Percentiles rank a stretch among this genome's conserved stretches.
Conservation (phyloP, 1,140 invertebrate species). For the Odontomachus brunneus region DNA sequence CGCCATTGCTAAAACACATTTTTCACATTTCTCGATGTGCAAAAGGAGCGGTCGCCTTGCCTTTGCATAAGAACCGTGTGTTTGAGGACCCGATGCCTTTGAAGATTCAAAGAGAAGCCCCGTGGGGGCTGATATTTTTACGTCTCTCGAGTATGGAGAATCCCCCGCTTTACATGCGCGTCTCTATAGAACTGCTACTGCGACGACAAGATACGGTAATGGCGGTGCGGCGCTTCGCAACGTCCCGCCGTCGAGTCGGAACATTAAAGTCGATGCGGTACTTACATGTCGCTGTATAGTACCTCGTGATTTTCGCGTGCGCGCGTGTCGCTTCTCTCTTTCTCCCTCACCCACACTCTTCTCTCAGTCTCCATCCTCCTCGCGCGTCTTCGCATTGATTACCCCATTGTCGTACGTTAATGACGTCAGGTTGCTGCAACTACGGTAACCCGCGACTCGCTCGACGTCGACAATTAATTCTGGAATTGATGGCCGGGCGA, state of each 20-base stretch:
- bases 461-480: constrained; percentile 55
- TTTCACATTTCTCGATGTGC: constrained; percentile 7
- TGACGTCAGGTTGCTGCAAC: constrained; percentile 56
- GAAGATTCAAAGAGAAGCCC: constrained; percentile 3
- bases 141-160: constrained; percentile 2
- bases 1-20: constrained; percentile 43
- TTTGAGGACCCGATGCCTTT: constrained; percentile 26
- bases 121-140: constrained; percentile 16
- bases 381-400: constrained; percentile 42
- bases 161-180: constrained; percentile 1
- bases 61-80: background rate
- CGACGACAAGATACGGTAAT: background rate
- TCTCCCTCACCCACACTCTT: constrained; percentile 9
- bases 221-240: constrained; percentile 11
- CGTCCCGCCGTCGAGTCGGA: background rate
- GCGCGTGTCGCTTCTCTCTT: background rate
- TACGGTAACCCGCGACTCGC: constrained; percentile 47
- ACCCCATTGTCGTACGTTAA: constrained; percentile 41
- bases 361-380: background rate
- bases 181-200: constrained; percentile 40
- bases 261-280: background rate
- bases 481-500: constrained; percentile 35
- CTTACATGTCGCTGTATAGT: constrained; percentile 4
- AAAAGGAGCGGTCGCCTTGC: background rate
- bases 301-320: constrained; percentile 20